A percentile compares a stretch with the other conserved stretches of the same genome.
phyloP scores from a whole-genome alignment of 2,113 vertebrate genomes.

The Seriola aureovittata region DNA sequence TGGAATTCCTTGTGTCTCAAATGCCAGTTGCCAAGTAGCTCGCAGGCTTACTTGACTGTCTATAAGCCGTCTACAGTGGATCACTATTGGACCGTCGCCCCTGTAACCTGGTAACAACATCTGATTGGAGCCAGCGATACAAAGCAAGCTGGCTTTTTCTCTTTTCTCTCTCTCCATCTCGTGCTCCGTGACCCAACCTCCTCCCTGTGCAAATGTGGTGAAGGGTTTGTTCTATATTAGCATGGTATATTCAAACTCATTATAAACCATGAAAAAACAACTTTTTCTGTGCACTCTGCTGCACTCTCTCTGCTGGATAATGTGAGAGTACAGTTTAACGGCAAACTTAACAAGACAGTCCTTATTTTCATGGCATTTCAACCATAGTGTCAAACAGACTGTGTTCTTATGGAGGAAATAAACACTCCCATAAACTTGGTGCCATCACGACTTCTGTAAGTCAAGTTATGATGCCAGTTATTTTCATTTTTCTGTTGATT shows the following conservation, averaged over 20 bases:
- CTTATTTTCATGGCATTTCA: not conserved
- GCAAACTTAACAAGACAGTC: not conserved
- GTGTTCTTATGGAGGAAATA: not conserved
- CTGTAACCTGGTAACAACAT: constrained; percentile 28
- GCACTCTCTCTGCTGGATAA: not conserved
- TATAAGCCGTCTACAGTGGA: constrained; percentile 17
- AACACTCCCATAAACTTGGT: not conserved
- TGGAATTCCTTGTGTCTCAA: constrained; percentile 30
- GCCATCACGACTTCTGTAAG: not conserved
- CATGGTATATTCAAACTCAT: not conserved
- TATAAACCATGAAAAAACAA: not conserved
- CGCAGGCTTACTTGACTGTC: constrained; percentile 8
- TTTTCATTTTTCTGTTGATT: not conserved
- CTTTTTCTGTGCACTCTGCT: not conserved
- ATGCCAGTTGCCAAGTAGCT: constrained; percentile 15
- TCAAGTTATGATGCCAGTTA: not conserved
- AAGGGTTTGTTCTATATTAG: constrained; percentile 16
- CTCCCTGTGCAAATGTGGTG: constrained; percentile 7
- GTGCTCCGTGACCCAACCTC: not conserved
- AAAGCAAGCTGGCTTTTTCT: not conserved
- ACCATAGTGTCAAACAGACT: not conserved
- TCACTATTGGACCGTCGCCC: constrained; percentile 12
- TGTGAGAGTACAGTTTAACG: not conserved
- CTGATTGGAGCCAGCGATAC: not conserved
- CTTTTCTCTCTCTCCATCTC: not conserved